Base-by-base conservation (phyloP, 1,140 invertebrate genomes). In the Venturia canescens region DNA sequence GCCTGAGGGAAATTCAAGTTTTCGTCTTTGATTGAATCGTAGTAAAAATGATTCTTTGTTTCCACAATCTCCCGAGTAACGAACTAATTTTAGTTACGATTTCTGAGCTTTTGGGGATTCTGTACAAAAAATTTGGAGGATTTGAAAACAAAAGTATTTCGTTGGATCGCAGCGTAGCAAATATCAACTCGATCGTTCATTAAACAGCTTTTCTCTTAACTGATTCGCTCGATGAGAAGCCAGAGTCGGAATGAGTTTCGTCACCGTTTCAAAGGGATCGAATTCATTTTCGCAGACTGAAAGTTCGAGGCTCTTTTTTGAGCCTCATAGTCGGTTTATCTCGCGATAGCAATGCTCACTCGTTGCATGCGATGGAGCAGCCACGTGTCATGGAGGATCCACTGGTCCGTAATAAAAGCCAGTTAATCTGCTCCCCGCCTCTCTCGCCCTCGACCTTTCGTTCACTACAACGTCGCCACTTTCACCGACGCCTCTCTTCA, bases 361-460 rank as follows among this genome's bases (percentile, higher is more conserved):
- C 81, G 31, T 79, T 67, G 76, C 80, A n/a, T 53, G 82, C 83
- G 82, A 80, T 80, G 75, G 48, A 69, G 87, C 84, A 69, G 87
- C 84, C 88, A 89, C 88, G 88, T 89, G 88, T 88, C 87, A 53
- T 31, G 79, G 83, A 83, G 83, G 88, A 81, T 88, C 83, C 85
- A 84, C 79, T 84, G 84, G 84, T 83, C 85, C 86, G 84, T 88
- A 82, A 89, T 88, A 86, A 89, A 89, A 88, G 88, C 88, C 80
- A 72, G 79, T 87, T 88, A 88, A 88, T 87, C 81, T 80, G 81
- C 69, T 69, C 79, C 9, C 77, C 38, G 67, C 50, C 79, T 31
- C 81, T 29, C 63, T 81, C 81, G 23, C 71, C 67, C 78, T 48
- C 78, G 75, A 9, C 77, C 1, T 53, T 69, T 69, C 66, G 29